Percentiles rank a stretch among this genome's conserved stretches.
Evolutionary conservation across 2,888 invertebrate species (phyloP).

Genomic region (Spisula subtruncata): DNA sequence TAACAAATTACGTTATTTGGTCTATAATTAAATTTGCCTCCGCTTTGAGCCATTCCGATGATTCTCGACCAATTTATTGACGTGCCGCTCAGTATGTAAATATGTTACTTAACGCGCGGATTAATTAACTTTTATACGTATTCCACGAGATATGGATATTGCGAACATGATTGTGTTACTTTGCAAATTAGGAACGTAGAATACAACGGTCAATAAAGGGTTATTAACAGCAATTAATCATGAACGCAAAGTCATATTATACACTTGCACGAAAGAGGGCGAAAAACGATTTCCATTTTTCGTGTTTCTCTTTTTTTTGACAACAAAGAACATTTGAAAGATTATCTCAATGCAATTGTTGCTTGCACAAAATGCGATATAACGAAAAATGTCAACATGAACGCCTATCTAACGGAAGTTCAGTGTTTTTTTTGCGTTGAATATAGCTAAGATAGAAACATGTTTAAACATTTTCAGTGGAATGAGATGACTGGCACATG

Average conservation of each 20-base stretch:
- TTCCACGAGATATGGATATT: conserved; percentile 71
- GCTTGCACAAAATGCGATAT: not conserved
- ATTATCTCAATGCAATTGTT: not conserved
- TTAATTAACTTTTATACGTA: conserved; percentile 67
- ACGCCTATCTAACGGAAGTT: too few relatives aligned
- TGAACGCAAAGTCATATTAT: conserved; percentile 20
- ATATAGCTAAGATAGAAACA: not conserved
- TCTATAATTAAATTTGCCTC: conserved; percentile 46
- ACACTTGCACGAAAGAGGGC: conserved; percentile 3
- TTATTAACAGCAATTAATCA: conserved; percentile 57
- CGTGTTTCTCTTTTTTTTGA: not conserved
- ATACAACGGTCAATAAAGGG: conserved; percentile 33
- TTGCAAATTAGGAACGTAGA: conserved; percentile 63
- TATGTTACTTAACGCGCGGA: conserved; percentile 59
- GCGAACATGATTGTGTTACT: conserved; percentile 63
- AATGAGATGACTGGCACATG: not conserved
- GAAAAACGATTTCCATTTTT: conserved; percentile 23
- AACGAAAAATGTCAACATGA: not conserved
- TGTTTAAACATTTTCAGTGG: not conserved
- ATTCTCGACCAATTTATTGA: conserved; percentile 44
- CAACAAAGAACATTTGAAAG: not conserved
- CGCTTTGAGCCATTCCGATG: conserved; percentile 41
- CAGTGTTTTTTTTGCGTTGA: not conserved
- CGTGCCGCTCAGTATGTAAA: conserved; percentile 57
- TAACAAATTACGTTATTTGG: conserved; percentile 62